These are phyloP conservation scores for Pterostichus niger DNA, from an alignment of 2,888 invertebrate genomes.

Conservation along the genomic window DNA sequence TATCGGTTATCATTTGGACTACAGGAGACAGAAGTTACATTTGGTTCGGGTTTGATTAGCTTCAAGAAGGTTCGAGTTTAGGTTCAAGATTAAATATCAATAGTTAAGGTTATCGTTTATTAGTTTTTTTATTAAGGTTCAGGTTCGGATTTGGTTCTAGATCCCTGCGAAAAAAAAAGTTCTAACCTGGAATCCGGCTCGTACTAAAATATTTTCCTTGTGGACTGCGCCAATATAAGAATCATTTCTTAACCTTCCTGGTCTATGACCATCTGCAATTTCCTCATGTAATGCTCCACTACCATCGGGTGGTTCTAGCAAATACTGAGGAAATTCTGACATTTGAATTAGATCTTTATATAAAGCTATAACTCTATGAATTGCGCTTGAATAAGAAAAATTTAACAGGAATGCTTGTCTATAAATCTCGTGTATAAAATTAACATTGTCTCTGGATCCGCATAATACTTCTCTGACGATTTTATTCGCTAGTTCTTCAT, in stretches of 20 bases:
- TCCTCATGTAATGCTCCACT: constrained; percentile 70
- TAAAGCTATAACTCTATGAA: constrained; percentile 92
- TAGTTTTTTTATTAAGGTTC: too few relatives aligned
- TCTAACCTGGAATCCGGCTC: constrained; percentile 89
- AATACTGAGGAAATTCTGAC: constrained; percentile 89
- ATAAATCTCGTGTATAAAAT: constrained; percentile 96
- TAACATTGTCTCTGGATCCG: constrained; percentile 92
- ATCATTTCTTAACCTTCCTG: constrained; percentile 86
- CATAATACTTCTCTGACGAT: constrained; percentile 94
- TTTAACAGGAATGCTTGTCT: constrained; percentile 95
- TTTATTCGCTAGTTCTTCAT: constrained; percentile 78
- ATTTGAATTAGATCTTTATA: constrained; percentile 98
- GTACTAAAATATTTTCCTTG: constrained; percentile 88
- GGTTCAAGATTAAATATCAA: too few relatives aligned
- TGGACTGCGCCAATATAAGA: constrained; percentile 92
- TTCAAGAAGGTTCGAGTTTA: too few relatives aligned
- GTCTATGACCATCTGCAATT: constrained; percentile 75
- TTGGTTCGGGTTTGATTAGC: too few relatives aligned
- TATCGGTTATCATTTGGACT: too few relatives aligned
- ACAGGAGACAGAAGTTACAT: too few relatives aligned
- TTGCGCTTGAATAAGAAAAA: constrained; percentile 92
- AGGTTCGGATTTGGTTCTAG: too few relatives aligned
- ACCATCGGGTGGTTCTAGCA: constrained; percentile 84
- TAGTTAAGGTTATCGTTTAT: too few relatives aligned
- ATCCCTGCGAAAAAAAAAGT: neutral